A percentile compares a stretch with the other conserved stretches of the same genome.
Conservation (phyloP, 2,113 vertebrate species). For the Pseudopodoces humilis region DNA sequence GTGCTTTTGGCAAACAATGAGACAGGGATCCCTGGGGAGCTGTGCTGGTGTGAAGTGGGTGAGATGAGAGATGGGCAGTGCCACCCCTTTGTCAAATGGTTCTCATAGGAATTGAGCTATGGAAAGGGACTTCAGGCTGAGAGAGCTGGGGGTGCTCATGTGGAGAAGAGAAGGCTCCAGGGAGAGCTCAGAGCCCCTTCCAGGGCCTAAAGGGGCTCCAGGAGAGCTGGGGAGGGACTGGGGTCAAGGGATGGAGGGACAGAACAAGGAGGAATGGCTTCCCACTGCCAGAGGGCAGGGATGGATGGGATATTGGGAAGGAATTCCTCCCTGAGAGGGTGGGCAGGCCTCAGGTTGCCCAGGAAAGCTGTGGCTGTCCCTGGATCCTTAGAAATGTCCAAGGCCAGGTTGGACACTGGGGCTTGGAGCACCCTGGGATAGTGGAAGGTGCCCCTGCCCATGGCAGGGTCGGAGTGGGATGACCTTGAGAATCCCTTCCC, state of each 20-base stretch:
- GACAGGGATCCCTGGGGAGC: not conserved
- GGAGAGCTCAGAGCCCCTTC: rapidly evolving
- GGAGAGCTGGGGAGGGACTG: not conserved
- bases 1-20: not conserved
- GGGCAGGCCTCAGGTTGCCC: not conserved
- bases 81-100: rapidly evolving
- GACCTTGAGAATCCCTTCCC: not conserved
- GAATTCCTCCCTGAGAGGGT: not conserved
- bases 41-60: not conserved
- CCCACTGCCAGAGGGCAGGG: not conserved
- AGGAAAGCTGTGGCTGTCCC: not conserved
- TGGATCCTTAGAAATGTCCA: rapidly evolving
- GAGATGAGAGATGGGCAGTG: rapidly evolving
- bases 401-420: rapidly evolving
- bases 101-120: not conserved
- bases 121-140: not conserved
- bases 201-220: not conserved
- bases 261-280: not conserved
- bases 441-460: not conserved
- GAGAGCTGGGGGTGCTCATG: not conserved
- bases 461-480: not conserved
- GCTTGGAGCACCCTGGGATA: rapidly evolving
- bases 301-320: rapidly evolving
- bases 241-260: not conserved
- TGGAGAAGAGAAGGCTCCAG: not conserved